Percentiles rank a stretch among this genome's conserved stretches.
These are phyloP conservation scores for Antigone vipio DNA, from an alignment of 2,113 vertebrate genomes.

Conservation along the genomic window DNA sequence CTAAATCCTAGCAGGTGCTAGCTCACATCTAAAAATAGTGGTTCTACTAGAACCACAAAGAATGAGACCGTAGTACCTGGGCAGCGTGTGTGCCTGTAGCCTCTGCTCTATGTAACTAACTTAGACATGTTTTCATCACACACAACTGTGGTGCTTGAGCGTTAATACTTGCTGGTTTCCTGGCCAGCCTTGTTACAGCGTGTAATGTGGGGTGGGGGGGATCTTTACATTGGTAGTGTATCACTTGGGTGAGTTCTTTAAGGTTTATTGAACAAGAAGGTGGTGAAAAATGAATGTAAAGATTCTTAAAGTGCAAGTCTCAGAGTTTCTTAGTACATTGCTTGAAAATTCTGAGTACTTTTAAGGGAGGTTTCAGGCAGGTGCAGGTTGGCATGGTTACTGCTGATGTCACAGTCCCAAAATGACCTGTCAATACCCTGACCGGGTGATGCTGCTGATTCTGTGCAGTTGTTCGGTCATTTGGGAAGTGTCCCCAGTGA, in stretches of 20 bases:
- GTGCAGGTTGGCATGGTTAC: neutral
- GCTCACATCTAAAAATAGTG: neutral
- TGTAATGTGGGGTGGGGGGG: neutral
- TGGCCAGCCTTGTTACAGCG: neutral
- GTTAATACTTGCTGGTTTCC: neutral
- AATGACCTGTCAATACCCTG: neutral
- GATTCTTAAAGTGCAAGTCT: neutral
- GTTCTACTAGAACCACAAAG: neutral
- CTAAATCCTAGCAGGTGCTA: neutral
- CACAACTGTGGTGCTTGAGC: accelerated
- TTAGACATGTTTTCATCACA: accelerated
- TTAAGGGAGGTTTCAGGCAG: neutral
- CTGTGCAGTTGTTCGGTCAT: neutral
- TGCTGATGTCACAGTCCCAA: neutral
- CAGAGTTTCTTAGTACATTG: neutral
- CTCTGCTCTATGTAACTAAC: neutral
- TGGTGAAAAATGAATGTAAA: neutral
- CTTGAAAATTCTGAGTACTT: neutral
- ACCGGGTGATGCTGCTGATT: accelerated
- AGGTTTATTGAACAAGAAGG: neutral
- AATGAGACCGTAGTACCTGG: accelerated
- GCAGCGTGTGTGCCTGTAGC: accelerated
- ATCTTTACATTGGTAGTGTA: neutral
- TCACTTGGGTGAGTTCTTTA: accelerated
- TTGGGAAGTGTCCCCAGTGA: neutral